These are phyloP conservation scores for Dryobates pubescens DNA, from an alignment of 2,797 vertebrate species.

Conservation along the genomic window DNA sequence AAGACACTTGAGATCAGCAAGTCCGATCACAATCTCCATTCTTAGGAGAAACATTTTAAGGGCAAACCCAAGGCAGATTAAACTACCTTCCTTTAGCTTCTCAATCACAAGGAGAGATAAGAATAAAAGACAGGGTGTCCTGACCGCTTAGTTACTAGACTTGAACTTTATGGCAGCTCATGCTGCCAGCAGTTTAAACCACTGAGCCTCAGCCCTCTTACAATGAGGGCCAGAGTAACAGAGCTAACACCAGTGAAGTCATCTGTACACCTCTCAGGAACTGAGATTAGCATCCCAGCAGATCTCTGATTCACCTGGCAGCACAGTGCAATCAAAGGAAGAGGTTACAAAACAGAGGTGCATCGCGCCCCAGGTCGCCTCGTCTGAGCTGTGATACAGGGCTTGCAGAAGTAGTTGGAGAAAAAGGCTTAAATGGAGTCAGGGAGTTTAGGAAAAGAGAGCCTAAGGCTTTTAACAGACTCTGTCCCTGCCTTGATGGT, in stretches of 20 bases:
- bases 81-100: not conserved
- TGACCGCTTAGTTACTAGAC: not conserved
- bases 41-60: not conserved
- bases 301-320: not conserved
- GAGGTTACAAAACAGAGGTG: conserved; percentile 9
- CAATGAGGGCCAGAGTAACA: not conserved
- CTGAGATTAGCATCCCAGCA: conserved; percentile 4
- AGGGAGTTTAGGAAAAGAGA: conserved; percentile 1
- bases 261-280: not conserved
- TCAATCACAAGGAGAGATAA: not conserved
- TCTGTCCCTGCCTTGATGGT: conserved; percentile 16
- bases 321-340: not conserved
- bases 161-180: not conserved
- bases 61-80: not conserved
- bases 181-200: not conserved
- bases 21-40: not conserved
- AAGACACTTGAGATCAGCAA: not conserved
- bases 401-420: not conserved
- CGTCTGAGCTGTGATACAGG: not conserved
- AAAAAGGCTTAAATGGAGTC: not conserved
- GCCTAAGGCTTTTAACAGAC: not conserved
- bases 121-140: not conserved
- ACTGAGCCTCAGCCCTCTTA: not conserved
- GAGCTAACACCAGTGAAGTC: not conserved
- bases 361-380: not conserved